Evolutionary conservation across 2,888 invertebrate species (phyloP).

Genomic region (Lymantria dispar): DNA sequence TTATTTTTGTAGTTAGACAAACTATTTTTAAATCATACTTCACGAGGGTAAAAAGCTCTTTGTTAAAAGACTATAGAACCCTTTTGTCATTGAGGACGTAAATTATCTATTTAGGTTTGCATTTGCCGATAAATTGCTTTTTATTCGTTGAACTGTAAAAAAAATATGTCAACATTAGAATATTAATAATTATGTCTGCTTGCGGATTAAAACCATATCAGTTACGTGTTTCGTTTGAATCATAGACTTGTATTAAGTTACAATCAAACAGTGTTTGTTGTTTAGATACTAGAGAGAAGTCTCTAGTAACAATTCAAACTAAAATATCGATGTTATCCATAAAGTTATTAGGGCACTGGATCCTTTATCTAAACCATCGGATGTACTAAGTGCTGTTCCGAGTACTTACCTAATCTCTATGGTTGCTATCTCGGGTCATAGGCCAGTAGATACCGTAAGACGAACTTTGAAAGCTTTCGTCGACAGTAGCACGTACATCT

Average conservation of each 20-base stretch:
- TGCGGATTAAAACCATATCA: background rate
- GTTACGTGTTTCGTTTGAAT: background rate
- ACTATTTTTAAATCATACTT: constrained; percentile 41
- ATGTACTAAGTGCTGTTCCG: constrained; percentile 46
- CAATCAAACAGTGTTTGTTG: constrained; percentile 1
- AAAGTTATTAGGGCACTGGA: constrained; percentile 49
- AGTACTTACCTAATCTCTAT: constrained; percentile 61
- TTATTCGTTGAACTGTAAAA: constrained; percentile 47
- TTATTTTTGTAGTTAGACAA: constrained; percentile 54
- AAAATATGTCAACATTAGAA: constrained; percentile 58
- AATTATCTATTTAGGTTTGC: constrained; percentile 73
- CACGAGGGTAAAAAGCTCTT: constrained; percentile 13
- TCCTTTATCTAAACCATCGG: constrained; percentile 57
- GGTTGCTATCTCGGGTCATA: constrained; percentile 64
- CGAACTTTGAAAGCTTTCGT: constrained; percentile 26
- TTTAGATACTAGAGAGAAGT: constrained; percentile 6
- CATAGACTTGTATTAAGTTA: background rate
- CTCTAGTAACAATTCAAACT: constrained; percentile 28
- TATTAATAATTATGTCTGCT: constrained; percentile 19
- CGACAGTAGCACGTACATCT: constrained; percentile 39
- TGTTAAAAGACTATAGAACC: constrained; percentile 42
- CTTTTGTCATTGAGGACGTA: constrained; percentile 66
- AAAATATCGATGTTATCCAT: constrained; percentile 45
- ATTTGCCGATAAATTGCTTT: constrained; percentile 72
- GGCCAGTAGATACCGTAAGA: constrained; percentile 70